A percentile compares a stretch with the other conserved stretches of the same genome.
Conservation (phyloP, 2,797 vertebrate species). For the Cephalopachus bancanus region DNA sequence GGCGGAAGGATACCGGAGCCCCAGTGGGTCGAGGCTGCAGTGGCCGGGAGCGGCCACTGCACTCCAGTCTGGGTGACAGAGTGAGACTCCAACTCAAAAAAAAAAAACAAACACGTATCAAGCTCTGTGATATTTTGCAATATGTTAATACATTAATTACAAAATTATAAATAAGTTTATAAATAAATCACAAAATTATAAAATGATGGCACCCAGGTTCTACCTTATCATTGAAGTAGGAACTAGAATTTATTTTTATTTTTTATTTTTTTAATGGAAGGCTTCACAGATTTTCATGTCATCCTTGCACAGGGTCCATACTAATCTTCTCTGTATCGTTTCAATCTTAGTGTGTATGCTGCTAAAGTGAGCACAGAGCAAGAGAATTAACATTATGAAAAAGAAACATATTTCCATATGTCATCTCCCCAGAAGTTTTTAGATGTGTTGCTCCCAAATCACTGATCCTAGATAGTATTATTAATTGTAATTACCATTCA, state of each 20-base stretch:
- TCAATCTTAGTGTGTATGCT: too few species aligned
- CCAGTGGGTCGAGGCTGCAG: too few species aligned
- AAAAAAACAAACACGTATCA: background rate
- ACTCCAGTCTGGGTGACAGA: too few species aligned
- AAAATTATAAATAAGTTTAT: background rate
- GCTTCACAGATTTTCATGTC: too few species aligned
- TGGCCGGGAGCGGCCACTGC: too few species aligned
- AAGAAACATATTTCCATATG: slow-evolving; percentile 25
- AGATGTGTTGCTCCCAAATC: slow-evolving; percentile 18
- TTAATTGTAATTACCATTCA: slow-evolving; percentile 19
- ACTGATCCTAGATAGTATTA: background rate
- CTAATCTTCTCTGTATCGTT: too few species aligned
- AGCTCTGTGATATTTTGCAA: background rate
- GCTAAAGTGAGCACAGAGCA: background rate
- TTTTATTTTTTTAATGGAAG: too few species aligned
- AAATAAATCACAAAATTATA: slow-evolving; percentile 37
- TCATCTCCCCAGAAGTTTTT: background rate
- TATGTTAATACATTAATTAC: background rate
- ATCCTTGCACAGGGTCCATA: too few species aligned
- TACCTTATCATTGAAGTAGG: slow-evolving; percentile 42
- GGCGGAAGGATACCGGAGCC: too few species aligned
- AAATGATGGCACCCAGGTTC: slow-evolving; percentile 38
- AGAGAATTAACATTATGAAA: slow-evolving; percentile 58
- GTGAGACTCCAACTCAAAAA: too few species aligned
- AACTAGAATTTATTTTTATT: background rate